Evolutionary conservation across 2,113 vertebrate genomes (phyloP).

Genomic region (Nestor notabilis): DNA sequence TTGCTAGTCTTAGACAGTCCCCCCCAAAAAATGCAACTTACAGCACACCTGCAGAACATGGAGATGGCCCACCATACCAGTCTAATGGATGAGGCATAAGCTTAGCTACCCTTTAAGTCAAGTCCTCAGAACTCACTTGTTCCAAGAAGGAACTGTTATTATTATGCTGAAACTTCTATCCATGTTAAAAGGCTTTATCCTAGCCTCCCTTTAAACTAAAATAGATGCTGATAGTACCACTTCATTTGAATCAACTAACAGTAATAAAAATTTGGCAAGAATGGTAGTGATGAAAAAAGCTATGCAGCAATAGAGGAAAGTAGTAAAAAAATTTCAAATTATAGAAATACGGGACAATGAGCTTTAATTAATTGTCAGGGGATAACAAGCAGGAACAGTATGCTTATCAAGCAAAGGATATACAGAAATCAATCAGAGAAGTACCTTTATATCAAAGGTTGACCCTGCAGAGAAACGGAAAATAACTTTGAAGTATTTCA

Average conservation of each 20-base stretch:
- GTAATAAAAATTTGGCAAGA: not conserved
- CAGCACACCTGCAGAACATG: not conserved
- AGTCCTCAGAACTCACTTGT: not conserved
- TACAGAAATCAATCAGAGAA: not conserved
- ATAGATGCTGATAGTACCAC: not conserved
- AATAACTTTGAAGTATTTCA: conserved; percentile 12
- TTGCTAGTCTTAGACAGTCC: not conserved
- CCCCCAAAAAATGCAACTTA: not conserved
- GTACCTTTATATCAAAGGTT: not conserved
- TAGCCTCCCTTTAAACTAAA: not conserved
- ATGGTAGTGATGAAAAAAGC: not conserved
- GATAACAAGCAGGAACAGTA: not conserved
- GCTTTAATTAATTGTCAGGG: not conserved
- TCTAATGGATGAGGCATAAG: not conserved
- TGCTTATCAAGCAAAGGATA: not conserved
- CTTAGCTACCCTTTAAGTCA: not conserved
- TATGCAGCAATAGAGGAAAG: not conserved
- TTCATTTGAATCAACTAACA: not conserved
- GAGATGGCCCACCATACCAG: not conserved
- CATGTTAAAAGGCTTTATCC: not conserved
- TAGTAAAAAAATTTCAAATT: not conserved
- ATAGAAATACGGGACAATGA: not conserved
- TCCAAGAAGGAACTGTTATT: not conserved
- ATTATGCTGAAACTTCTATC: not conserved
- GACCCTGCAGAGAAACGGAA: not conserved